Conservation (phyloP, 1,140 invertebrate genomes). For the Delia radicum region DNA sequence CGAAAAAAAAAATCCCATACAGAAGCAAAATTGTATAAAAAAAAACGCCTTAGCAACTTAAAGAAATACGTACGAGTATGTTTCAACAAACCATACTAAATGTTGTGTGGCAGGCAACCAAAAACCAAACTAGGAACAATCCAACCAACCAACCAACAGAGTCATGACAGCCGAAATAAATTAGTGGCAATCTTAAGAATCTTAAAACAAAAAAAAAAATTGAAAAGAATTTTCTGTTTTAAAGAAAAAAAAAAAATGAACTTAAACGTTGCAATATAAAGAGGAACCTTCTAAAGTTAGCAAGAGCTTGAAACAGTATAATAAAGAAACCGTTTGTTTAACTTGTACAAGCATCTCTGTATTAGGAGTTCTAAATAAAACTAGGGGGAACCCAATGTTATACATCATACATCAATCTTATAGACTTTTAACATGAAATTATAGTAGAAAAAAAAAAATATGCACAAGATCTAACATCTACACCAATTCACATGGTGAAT, state of each 20-base stretch:
- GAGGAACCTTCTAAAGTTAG: too few species aligned
- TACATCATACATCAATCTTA: neutral
- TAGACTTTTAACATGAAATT: neutral
- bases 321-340: neutral
- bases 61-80: neutral
- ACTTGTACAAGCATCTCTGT: too few species aligned
- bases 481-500: too few species aligned
- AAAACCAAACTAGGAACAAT: neutral
- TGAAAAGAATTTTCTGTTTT: too few species aligned
- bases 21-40: neutral
- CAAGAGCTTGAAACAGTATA: neutral
- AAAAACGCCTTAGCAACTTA: neutral
- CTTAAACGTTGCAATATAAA: neutral
- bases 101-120: neutral
- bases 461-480: neutral
- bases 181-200: conserved; percentile 22
- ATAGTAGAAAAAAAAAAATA: neutral
- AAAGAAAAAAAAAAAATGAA: too few species aligned
- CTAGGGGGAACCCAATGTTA: neutral
- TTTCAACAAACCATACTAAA: neutral
- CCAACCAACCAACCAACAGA: neutral
- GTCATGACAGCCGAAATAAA: conserved; percentile 21
- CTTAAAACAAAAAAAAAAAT: neutral
- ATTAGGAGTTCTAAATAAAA: neutral
- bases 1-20: neutral